Base-by-base conservation (phyloP, 1,140 invertebrate species). In the Pomacea maculata region DNA sequence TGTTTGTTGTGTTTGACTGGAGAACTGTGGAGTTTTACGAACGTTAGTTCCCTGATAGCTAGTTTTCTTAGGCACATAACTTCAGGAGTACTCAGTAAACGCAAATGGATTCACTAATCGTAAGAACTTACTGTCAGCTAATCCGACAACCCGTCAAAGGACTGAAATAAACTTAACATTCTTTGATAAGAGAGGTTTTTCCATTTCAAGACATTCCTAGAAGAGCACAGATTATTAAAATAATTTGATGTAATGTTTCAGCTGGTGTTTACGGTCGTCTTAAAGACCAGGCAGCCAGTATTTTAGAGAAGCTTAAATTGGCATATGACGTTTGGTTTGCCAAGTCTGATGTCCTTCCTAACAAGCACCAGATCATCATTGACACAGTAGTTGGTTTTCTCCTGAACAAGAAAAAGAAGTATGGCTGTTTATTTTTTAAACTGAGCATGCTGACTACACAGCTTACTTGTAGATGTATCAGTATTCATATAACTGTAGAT, bases 321-420 rank as follows among this genome's bases (percentile, higher is more conserved):
- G 75, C 75, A 12, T 15, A 19, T 45, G 52, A 52, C 5, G 61
- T 77, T 12, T 77, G 75, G 75, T 12, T 52, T 19, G 67, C 75
- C 0, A 45, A 77, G 14, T 29, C 64, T 19, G 75, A 77, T 1
- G 75, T 77, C 25, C 61, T 63, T 34, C 75, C 75, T 25, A 77
- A 77, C 63, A 77, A 67, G n/a, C 75, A 77, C 45, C 75, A 77
- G 45, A 65, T 77, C 5, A 67, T 77, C 63, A 77, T 77, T 19
- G 75, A 77, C 29, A 34, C 75, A n/a, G n/a, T 77, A 21, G 25
- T 77, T 45, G 67, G 29, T 15, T 52, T 77, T 52, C 75, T 77
- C 25, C 34, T 77, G 34, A 77, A 77, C 54, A 67, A 77, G 29
- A 77, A 77, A 17, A 77, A 77, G 54, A 77, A 52, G 75, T 77